These are phyloP conservation scores for Achlya flavicornis DNA, from an alignment of 2,888 invertebrate genomes.

Conservation along the genomic window DNA sequence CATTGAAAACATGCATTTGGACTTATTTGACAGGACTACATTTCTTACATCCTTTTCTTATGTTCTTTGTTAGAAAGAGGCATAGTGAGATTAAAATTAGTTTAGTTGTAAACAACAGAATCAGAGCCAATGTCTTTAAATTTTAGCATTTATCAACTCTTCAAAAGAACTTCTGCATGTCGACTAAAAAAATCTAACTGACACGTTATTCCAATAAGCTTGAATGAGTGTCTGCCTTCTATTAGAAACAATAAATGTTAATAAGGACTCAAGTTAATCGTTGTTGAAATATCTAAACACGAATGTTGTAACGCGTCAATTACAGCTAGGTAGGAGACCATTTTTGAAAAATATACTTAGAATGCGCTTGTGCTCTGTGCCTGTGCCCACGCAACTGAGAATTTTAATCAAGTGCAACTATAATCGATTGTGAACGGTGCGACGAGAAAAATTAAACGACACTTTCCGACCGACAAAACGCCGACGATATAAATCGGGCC, in stretches of 20 bases:
- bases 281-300: background rate
- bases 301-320: background rate
- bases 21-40: no score
- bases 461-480: slow-evolving; percentile 73
- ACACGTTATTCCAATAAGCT: background rate
- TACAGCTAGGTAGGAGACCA: background rate
- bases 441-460: slow-evolving; percentile 79
- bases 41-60: no score
- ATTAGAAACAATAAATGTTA: background rate
- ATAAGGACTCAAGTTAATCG: background rate
- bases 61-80: no score
- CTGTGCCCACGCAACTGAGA: slow-evolving; percentile 22
- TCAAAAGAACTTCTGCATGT: no score
- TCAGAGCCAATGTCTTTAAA: no score
- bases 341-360: background rate
- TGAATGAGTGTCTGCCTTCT: background rate
- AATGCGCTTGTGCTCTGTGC: background rate
- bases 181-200: background rate
- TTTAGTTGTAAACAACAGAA: no score
- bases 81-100: no score
- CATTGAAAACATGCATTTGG: no score
- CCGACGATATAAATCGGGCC: slow-evolving; percentile 72
- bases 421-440: slow-evolving; percentile 76
- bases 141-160: no score
- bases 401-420: slow-evolving; percentile 64